A percentile compares a stretch with the other conserved stretches of the same genome.
Conservation (phyloP, 2,113 vertebrate species). For the Alethe castanea region DNA sequence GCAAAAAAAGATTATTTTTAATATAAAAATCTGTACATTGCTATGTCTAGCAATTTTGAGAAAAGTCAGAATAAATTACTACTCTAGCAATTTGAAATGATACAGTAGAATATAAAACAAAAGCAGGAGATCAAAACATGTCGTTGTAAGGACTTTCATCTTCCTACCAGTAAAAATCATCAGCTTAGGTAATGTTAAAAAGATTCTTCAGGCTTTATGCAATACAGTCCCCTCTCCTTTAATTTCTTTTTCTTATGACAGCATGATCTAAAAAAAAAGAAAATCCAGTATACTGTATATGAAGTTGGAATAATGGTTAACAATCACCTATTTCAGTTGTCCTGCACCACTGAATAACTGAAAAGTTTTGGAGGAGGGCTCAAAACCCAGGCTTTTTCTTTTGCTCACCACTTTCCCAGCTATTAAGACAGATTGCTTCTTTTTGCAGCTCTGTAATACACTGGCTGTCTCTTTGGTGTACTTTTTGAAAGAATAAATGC, state of each 20-base stretch:
- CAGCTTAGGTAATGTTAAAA: background rate
- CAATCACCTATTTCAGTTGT: background rate
- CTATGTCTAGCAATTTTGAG: background rate
- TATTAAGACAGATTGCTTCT: background rate
- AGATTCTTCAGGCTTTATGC: background rate
- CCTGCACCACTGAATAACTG: background rate
- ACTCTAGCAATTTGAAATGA: background rate
- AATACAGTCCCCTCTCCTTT: accelerated
- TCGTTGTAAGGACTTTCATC: background rate
- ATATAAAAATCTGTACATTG: background rate
- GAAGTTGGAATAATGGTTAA: background rate
- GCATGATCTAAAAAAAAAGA: background rate
- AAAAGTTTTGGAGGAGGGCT: background rate
- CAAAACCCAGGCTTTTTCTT: background rate
- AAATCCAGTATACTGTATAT: background rate
- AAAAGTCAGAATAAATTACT: background rate
- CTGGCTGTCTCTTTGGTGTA: background rate
- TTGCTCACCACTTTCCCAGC: background rate
- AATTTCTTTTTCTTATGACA: background rate
- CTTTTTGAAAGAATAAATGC: background rate
- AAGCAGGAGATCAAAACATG: background rate
- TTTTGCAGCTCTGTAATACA: background rate
- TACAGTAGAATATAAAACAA: background rate
- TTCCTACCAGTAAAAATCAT: background rate
- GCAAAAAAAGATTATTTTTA: background rate